phyloP scores from a whole-genome alignment of 2,113 vertebrate species.

The Dasypus novemcinctus region DNA sequence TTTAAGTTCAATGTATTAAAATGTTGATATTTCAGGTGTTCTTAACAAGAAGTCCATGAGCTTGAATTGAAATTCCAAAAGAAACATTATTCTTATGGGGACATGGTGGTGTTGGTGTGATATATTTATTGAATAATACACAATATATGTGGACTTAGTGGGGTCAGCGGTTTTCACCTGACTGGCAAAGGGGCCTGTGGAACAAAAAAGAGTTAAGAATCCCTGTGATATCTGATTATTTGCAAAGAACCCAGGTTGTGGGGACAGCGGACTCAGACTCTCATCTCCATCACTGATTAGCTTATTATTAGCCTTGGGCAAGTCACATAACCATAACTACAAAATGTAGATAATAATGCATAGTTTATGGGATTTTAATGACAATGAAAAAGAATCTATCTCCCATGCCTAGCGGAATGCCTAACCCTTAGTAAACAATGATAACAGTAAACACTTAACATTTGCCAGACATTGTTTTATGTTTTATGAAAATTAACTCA shows the following conservation, averaged over 20 bases:
- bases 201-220: too few species aligned
- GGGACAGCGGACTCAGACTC: background rate
- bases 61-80: too few species aligned
- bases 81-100: too few species aligned
- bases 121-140: too few species aligned
- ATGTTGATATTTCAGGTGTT: too few species aligned
- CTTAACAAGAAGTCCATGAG: too few species aligned
- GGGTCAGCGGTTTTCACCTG: too few species aligned
- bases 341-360: background rate
- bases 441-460: background rate
- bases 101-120: too few species aligned
- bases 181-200: too few species aligned
- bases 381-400: background rate
- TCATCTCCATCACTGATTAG: background rate
- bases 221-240: background rate
- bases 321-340: background rate
- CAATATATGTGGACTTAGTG: too few species aligned
- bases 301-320: background rate
- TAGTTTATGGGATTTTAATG: background rate
- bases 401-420: background rate
- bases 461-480: background rate
- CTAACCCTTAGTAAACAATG: background rate
- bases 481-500: background rate
- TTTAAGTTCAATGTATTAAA: background rate
- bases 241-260: background rate